A percentile compares a stretch with the other conserved stretches of the same genome.
Conservation (phyloP, 2,888 invertebrate genomes). For the Ferdinandea cuprea region DNA sequence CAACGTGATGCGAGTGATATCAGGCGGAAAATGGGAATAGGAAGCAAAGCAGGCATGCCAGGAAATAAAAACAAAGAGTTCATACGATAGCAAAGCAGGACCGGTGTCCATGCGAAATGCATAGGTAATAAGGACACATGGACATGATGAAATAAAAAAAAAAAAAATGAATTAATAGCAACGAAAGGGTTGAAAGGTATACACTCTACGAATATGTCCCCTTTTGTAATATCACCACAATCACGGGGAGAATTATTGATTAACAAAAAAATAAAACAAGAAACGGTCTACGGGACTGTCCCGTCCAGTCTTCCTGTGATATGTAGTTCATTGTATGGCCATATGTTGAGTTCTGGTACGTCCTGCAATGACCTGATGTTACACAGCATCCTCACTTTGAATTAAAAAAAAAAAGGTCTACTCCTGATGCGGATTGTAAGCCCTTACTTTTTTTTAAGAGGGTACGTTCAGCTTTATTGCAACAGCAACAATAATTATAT, state of each 20-base stretch:
- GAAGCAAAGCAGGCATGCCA: slow-evolving; percentile 56
- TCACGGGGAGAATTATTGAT: slow-evolving; percentile 69
- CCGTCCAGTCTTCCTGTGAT: slow-evolving; percentile 54
- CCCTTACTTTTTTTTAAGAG: slow-evolving; percentile 34
- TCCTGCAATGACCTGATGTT: slow-evolving; percentile 58
- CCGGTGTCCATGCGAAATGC: slow-evolving; percentile 70
- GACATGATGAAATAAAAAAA: slow-evolving; percentile 53
- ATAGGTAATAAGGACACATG: slow-evolving; percentile 74
- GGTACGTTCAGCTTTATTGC: slow-evolving; percentile 17
- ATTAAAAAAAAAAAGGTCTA: slow-evolving; percentile 5
- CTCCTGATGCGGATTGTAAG: slow-evolving; percentile 5
- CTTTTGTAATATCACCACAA: slow-evolving; percentile 72
- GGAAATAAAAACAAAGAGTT: slow-evolving; percentile 62
- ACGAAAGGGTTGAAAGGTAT: slow-evolving; percentile 69
- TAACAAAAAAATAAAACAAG: slow-evolving; percentile 40
- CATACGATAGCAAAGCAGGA: slow-evolving; percentile 39
- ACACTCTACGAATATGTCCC: slow-evolving; percentile 61
- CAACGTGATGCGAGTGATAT: slow-evolving; percentile 61
- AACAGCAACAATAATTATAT: slow-evolving; percentile 25
- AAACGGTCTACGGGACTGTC: slow-evolving; percentile 68
- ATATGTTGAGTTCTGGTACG: slow-evolving; percentile 58
- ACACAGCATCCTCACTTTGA: slow-evolving; percentile 44
- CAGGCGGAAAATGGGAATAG: slow-evolving; percentile 73
- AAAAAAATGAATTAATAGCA: slow-evolving; percentile 50
- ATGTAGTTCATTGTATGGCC: slow-evolving; percentile 67